Evolutionary conservation across 2,888 invertebrate species (phyloP), one percentile per base, ranked within the genome.

Genomic region (Caenorhabditis virilis): DNA sequence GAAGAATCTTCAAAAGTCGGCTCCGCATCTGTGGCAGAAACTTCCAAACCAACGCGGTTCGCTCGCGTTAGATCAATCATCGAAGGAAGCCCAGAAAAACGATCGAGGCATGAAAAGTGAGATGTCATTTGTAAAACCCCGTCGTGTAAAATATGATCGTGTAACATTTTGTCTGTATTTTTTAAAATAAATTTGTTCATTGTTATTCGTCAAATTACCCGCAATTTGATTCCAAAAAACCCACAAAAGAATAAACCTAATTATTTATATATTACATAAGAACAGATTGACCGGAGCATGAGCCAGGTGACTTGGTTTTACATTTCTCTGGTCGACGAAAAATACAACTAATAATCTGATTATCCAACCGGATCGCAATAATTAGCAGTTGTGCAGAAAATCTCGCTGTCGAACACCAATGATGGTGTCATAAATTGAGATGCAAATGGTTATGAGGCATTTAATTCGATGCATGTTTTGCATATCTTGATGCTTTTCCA

Each of bases 391-490:
- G 13, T 30, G 30, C 6, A 30, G 7, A 30, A 30, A 9, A 9
- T 30, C 30, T 30, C 30, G 30, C 6, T 30, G 6, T 30, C 13
- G 7, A 30, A 30, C 13, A 30, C 6, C 6, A 30, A 30, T 30
- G 30, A 30, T 9, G 30, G 13, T 30, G 6, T n/a, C 7, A 38
- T 38, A 38, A 38, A 38, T 38, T 38, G 7, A 38, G n/a, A 38
- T 38, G 38, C 38, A 38, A 38, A 38, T 38, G 30, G 38, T 38
- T 38, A 38, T 38, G 38, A 38, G 38, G 38, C 38, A n/a, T 38
- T 38, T 38, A 6, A 38, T 11, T 38, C n/a, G 38, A 6, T 16
- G 13, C n/a, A n/a, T n/a, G n/a, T n/a, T n/a, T n/a, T n/a, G n/a
- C n/a, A n/a, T n/a, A n/a, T n/a, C n/a, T n/a, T n/a, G n/a, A n/a